Evolutionary conservation across 2,797 vertebrate species (phyloP), one percentile per base, ranked within the genome.

Genomic region (Bucorvus abyssinicus): DNA sequence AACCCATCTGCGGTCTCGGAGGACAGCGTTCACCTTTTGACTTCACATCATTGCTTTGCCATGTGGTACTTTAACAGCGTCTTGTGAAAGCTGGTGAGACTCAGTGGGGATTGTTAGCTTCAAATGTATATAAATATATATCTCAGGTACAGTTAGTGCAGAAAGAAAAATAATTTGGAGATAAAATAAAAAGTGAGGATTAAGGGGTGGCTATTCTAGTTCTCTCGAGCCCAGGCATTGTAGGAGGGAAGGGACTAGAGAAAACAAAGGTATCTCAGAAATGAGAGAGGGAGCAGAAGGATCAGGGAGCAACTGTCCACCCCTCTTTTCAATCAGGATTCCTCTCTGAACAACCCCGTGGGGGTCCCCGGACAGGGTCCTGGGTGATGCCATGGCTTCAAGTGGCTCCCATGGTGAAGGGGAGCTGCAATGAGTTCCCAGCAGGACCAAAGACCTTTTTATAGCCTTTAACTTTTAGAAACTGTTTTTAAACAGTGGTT

Each of bases 61-160:
- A 22, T 47, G 19, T 78, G 73, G 63, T 73, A 42, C 26, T 87
- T 92, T 45, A 70, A 87, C 14, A 78, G 40, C 14, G 30, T 40
- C 76, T 59, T 68, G 38, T 59, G 82, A 92, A 94, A 90, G 29
- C 55, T 65, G 93, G 69, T 76, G 79, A 84, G 52, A 10, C 63
- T 81, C 68, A 27, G 38, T 52, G 84, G 77, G 26, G 12, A 27
- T 27, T 73, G 30, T 64, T 88, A 82, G 40, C n/a, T 92, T 86
- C 75, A 47, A 73, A 63, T 0, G 0, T 65, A 57, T 60, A 79
- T 36, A 84, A 73, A 73, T 87, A 87, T 12, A 18, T 42, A 42
- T 47, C 50, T 52, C 2, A 2, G 15, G 14, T 69, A 22, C 20
- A 36, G 29, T 71, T 50, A 61, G 36, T 69, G 45, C 44, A 81